Conservation (phyloP, 2,113 vertebrate species). For the Polypterus senegalus region DNA sequence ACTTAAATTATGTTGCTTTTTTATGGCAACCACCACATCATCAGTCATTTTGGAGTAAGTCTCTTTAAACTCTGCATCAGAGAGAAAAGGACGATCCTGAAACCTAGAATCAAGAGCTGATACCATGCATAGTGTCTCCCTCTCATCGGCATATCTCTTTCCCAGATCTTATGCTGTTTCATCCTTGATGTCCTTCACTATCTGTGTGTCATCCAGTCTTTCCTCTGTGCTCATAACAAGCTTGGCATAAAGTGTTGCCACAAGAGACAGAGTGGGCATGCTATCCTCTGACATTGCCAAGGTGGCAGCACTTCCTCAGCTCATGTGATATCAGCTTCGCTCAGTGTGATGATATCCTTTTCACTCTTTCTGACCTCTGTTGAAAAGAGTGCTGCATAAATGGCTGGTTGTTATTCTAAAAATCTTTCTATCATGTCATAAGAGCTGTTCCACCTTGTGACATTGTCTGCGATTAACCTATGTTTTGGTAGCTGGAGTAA, state of each 20-base stretch:
- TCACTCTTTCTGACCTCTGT: slow-evolving; percentile 11
- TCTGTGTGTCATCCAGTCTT: slow-evolving; percentile 9
- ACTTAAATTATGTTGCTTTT: slow-evolving; percentile 16
- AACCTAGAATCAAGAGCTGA: slow-evolving; percentile 18
- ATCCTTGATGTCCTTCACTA: slow-evolving; percentile 15
- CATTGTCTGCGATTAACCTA: too few species aligned
- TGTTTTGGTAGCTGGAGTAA: too few species aligned
- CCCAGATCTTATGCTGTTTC: slow-evolving; percentile 12
- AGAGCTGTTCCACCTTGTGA: too few species aligned
- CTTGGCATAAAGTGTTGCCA: slow-evolving; percentile 13
- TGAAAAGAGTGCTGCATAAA: neutral
- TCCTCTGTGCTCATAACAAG: slow-evolving; percentile 11
- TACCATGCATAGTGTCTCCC: slow-evolving; percentile 13
- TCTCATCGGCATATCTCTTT: slow-evolving; percentile 9
- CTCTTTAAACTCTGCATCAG: slow-evolving; percentile 10
- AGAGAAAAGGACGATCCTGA: slow-evolving; percentile 17
- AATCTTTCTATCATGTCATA: too few species aligned
- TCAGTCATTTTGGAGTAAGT: slow-evolving; percentile 13
- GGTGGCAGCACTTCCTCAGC: slow-evolving; percentile 14
- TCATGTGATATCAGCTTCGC: slow-evolving; percentile 8
- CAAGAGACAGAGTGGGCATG: slow-evolving; percentile 13
- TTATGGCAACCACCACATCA: slow-evolving; percentile 15
- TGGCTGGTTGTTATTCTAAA: too few species aligned
- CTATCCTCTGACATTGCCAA: slow-evolving; percentile 16
- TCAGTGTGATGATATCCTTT: slow-evolving; percentile 14